Percentiles rank a stretch among this genome's conserved stretches.
These are phyloP conservation scores for Reticulitermes speratus DNA, from an alignment of 1,140 invertebrate species.

Conservation along the genomic window DNA sequence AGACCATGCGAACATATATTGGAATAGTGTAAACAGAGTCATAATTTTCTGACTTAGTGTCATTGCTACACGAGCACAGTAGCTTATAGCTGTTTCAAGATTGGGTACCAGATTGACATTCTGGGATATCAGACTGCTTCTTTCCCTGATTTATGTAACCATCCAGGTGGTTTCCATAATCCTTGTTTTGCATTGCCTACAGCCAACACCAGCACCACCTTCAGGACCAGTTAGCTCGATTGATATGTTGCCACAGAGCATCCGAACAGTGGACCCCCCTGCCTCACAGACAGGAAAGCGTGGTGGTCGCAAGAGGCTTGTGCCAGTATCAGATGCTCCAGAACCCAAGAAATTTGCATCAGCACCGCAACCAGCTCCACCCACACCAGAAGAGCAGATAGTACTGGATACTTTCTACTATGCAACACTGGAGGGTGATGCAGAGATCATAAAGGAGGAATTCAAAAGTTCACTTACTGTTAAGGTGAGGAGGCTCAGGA, in stretches of 20 bases:
- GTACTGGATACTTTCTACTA: slow-evolving; percentile 59
- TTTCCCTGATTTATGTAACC: too few relatives aligned
- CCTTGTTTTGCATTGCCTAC: too few relatives aligned
- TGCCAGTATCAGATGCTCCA: slow-evolving; percentile 11
- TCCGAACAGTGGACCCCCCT: slow-evolving; percentile 22
- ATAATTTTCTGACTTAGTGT: too few relatives aligned
- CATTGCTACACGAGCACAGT: too few relatives aligned
- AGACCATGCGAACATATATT: too few relatives aligned
- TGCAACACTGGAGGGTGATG: slow-evolving; percentile 51
- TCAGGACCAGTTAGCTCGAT: slow-evolving; percentile 13
- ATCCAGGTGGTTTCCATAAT: too few relatives aligned
- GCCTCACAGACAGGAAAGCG: slow-evolving; percentile 25
- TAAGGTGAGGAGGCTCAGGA: slow-evolving; percentile 21
- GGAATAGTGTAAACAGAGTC: too few relatives aligned
- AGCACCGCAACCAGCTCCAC: neutral
- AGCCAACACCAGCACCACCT: neutral
- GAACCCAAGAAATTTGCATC: neutral
- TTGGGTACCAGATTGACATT: too few relatives aligned
- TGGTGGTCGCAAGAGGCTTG: slow-evolving; percentile 32
- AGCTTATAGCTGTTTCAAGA: too few relatives aligned
- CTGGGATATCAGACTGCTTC: too few relatives aligned
- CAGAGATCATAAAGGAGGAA: slow-evolving; percentile 33
- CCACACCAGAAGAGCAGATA: slow-evolving; percentile 20
- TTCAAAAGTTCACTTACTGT: slow-evolving; percentile 18
- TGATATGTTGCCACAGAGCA: slow-evolving; percentile 34